Percentiles rank a stretch among this genome's conserved stretches.
Conservation (phyloP, 2,888 invertebrate species). For the Catotricha subobsoleta region DNA sequence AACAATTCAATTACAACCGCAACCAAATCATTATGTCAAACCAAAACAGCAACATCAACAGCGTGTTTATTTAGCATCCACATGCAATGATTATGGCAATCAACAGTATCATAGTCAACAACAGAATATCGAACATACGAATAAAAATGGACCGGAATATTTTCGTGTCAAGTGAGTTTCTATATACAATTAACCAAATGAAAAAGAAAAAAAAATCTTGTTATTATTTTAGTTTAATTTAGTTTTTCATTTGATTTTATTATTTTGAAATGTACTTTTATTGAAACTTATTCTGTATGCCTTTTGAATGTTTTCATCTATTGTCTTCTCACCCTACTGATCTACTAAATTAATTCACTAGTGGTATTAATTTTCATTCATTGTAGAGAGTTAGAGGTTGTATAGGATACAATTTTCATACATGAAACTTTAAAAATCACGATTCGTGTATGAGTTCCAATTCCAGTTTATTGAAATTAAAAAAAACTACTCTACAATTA, state of each 20-base stretch:
- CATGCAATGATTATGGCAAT: neutral
- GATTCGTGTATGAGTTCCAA: too few relatives aligned
- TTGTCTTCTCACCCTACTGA: too few relatives aligned
- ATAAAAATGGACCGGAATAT: constrained; percentile 4
- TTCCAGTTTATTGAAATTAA: too few relatives aligned
- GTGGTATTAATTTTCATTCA: too few relatives aligned
- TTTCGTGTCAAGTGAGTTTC: constrained; percentile 8
- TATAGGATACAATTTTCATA: too few relatives aligned
- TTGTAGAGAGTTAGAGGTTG: too few relatives aligned
- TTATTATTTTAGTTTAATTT: neutral
- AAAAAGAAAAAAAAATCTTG: neutral
- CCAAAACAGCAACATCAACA: constrained; percentile 11
- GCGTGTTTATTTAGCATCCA: constrained; percentile 9
- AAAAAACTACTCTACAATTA: too few relatives aligned
- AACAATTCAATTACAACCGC: neutral
- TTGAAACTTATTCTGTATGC: too few relatives aligned
- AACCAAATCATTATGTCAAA: constrained; percentile 3
- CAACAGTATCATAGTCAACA: neutral
- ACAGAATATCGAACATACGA: neutral
- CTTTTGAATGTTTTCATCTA: neutral
- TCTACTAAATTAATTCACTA: too few relatives aligned
- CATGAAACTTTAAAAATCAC: too few relatives aligned
- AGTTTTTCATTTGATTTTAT: constrained; percentile 4
- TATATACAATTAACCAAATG: too few relatives aligned
- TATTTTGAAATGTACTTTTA: constrained; percentile 7